Evolutionary conservation across 2,113 vertebrate genomes (phyloP).

Genomic region (Xenopus tropicalis): UCB_Xtro_10.0 CM004447.2:126474501-126475000

Average conservation of each 20-base stretch:
- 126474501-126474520: neutral
- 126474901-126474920: no score
- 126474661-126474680: neutral
- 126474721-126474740: neutral
- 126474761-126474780: conserved; percentile 1
- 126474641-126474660: neutral
- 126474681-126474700: conserved; percentile 17
- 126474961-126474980: no score
- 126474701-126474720: conserved; percentile 1
- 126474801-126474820: conserved; percentile 23
- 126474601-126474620: neutral
- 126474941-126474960: no score
- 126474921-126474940: no score
- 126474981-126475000: no score
- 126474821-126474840: conserved; percentile 37
- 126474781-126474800: neutral
- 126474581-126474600: neutral
- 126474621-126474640: conserved; percentile 23
- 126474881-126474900: no score
- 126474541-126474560: neutral
- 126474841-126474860: conserved; percentile 44
- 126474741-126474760: no score
- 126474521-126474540: neutral
- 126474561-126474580: neutral
- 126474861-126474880: no score